Base-by-base conservation (phyloP, 2,888 invertebrate species). In the Kuschelorhynchus macadamiae region DNA sequence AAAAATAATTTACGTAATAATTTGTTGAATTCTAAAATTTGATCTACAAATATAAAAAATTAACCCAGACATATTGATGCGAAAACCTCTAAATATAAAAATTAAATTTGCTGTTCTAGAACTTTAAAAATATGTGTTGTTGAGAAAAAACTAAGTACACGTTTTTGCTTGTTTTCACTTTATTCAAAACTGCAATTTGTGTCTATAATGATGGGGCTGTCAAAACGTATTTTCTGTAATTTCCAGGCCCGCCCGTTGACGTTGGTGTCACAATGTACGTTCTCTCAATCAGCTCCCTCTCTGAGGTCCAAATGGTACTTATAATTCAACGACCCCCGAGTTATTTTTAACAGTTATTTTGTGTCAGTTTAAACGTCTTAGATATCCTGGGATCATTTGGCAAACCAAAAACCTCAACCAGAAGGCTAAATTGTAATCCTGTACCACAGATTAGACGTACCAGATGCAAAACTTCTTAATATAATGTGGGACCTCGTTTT, bases 221-320 rank as follows among this genome's bases (percentile, higher is more conserved):
- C 44, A 44, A 25, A 17, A 21, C 32, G 57, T 57, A 41, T 32
- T 61, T 52, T 50, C 41, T 63, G 14, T 55, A 25, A 42, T 63
- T 76, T 94, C 85, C 92, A 96, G 96, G 94, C 91, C 93, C 93
- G 86, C 95, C 97, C 84, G 96, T 97, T 88, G 95, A 95, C 87
- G 96, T 97, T 86, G 95, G 95, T 86, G 95, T 96, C 88, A 96
- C 96, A 88, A 95, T 97, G 93, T 95, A 95, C 90, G 96, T 97
- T 88, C 93, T 96, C 88, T 95, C 95, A 89, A 97, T 97, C 91
- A 95, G 95, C 90, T 95, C 96, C 87, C 94, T 97, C 88, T 96
- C 96, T 87, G 97, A 97, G 91, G 96, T 96, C 86, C 91, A 95
- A 89, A 96, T 96, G 96, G 96, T 96, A 93, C 80, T 72, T 76